Base-by-base conservation (phyloP, 1,140 invertebrate species). In the Drosophila kanapiae region DNA sequence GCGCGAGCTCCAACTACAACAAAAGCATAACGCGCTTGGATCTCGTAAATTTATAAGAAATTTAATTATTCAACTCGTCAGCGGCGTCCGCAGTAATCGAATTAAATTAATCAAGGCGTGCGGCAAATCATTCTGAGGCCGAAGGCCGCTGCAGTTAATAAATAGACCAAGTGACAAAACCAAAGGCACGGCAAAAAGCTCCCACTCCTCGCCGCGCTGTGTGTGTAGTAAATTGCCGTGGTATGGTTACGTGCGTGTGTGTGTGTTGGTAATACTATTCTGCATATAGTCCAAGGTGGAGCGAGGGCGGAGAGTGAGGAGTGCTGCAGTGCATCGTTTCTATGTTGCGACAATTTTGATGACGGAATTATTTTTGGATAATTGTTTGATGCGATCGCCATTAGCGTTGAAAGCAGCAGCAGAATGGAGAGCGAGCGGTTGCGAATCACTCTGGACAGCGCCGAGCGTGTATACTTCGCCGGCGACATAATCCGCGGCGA, bases 351-450 rank as follows among this genome's bases (percentile, higher is more conserved):
- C 79, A 69, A 75, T 80, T 75, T 90, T 78, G 54, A 80, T 76
- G 61, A 71, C 58, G 56, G 59, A 82, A 81, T 86, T 90, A 90
- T 90, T 82, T 90, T 91, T 82, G 86, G 86, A 80, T 80, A 81
- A 91, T 68, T 80, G 75, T 74, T 85, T 82, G 83, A 79, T 65
- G 62, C 65, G 67, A 77, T 65, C 42, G 75, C 56, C 18, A 51
- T 14, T 58, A 60, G 33, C 43, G 54, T 53, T 23, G 23, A n/a
- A 23, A 54, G 35, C 59, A 69, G 9, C 43, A 69, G 49, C 71
- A 83, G 53, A 53, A 93, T 93, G 92, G 92, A 92, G 76, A 93
- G 78, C 42, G 91, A 93, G 76, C 77, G 86, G 60, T 72, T 91
- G 59, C 86, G 91, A 64, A 93, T 93, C 18, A 83, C 78, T 23